phyloP scores from a whole-genome alignment of 2,797 vertebrate genomes.

The Epinephelus malabaricus region DNA sequence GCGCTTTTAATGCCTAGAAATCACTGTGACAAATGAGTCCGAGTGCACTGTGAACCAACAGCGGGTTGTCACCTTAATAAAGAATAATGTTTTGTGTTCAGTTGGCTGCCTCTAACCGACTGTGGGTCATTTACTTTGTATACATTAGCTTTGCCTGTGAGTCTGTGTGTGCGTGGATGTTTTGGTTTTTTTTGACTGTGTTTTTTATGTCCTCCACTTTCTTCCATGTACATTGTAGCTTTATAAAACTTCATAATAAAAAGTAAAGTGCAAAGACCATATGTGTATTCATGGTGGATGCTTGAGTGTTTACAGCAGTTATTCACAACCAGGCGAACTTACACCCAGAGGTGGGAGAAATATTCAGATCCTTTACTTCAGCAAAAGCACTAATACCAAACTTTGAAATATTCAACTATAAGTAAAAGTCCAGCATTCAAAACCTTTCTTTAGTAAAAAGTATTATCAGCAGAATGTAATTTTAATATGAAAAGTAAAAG shows the following conservation, averaged over 20 bases:
- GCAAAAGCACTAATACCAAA: too few species aligned
- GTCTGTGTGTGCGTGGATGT: conserved; percentile 5
- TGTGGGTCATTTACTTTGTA: conserved; percentile 49
- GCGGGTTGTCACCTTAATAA: conserved; percentile 67
- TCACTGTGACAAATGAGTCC: conserved; percentile 62
- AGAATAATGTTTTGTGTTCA: conserved; percentile 70
- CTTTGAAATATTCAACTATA: too few species aligned
- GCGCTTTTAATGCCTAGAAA: conserved; percentile 53
- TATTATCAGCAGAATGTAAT: too few species aligned
- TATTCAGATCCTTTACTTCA: too few species aligned
- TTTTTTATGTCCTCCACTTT: conserved; percentile 28
- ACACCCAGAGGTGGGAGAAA: too few species aligned
- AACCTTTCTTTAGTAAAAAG: too few species aligned
- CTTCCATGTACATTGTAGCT: conserved; percentile 19
- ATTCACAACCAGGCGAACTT: neutral
- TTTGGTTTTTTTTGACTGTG: neutral
- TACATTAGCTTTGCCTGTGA: conserved; percentile 42
- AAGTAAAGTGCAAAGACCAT: conserved; percentile 29
- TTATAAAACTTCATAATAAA: conserved; percentile 51
- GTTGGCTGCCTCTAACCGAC: conserved; percentile 47
- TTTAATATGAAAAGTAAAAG: too few species aligned
- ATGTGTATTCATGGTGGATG: conserved; percentile 13
- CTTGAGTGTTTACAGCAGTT: conserved; percentile 14
- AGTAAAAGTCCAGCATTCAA: too few species aligned
- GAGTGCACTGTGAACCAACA: conserved; percentile 46